Conservation (phyloP, 2,888 invertebrate species). For the Scaptomyza polygonia region DNA sequence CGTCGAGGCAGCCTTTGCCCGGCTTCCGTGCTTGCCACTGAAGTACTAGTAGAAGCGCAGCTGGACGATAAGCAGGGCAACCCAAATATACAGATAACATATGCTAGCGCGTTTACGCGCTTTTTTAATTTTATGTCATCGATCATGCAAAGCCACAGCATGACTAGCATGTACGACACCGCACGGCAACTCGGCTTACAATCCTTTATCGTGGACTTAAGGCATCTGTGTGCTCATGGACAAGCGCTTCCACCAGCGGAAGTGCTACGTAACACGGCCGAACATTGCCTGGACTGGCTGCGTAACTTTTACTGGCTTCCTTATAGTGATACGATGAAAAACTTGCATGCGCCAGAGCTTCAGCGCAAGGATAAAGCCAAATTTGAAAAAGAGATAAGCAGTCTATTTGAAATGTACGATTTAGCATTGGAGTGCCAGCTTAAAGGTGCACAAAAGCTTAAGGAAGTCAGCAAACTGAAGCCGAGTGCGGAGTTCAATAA, state of each 20-base stretch:
- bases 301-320: conserved; percentile 81
- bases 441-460: conserved; percentile 67
- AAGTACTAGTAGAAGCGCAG: conserved; percentile 78
- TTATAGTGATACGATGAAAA: conserved; percentile 69
- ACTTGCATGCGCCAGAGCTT: conserved; percentile 73
- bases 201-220: conserved; percentile 83
- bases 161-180: conserved; percentile 83
- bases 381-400: conserved; percentile 70
- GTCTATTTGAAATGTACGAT: conserved; percentile 78
- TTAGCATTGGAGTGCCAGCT: conserved; percentile 69
- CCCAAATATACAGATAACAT: conserved; percentile 70
- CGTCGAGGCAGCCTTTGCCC: conserved; percentile 81
- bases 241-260: conserved; percentile 79
- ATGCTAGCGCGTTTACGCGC: conserved; percentile 82
- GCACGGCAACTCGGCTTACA: conserved; percentile 82
- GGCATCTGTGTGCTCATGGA: conserved; percentile 84
- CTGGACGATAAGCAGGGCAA: conserved; percentile 69
- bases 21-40: conserved; percentile 82
- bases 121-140: conserved; percentile 84
- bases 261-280: conserved; percentile 75
- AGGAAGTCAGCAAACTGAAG: conserved; percentile 67
- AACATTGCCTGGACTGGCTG: conserved; percentile 82
- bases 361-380: conserved; percentile 67
- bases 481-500: conserved; percentile 65
- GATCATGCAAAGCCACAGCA: conserved; percentile 79